These are phyloP conservation scores for Peromyscus maniculatus DNA, from an alignment of 2,113 vertebrate genomes.

Conservation along the genomic window DNA sequence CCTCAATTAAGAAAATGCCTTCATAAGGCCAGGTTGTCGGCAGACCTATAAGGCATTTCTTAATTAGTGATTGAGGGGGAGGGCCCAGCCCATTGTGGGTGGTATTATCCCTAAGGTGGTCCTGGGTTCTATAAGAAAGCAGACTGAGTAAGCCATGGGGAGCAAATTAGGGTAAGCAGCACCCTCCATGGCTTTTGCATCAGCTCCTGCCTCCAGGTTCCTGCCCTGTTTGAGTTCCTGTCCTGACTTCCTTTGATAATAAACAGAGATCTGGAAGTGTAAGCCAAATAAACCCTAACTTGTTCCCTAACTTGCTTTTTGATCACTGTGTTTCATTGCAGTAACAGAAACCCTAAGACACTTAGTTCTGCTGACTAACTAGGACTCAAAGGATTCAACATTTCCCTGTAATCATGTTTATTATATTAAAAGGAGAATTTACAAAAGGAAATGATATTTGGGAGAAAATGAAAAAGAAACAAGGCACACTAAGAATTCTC, in stretches of 20 bases:
- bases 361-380: not conserved
- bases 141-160: not conserved
- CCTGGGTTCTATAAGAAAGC: not conserved
- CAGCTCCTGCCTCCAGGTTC: not conserved
- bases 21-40: not conserved
- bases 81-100: not conserved
- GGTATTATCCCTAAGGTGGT: not conserved
- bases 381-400: not conserved
- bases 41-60: not conserved
- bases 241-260: not conserved
- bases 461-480: not conserved
- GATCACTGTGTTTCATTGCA: not conserved
- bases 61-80: not conserved
- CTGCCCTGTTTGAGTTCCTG: not conserved
- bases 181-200: not conserved
- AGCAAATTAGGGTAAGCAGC: not conserved
- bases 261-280: not conserved
- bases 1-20: not conserved
- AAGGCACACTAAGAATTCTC: not conserved
- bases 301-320: not conserved
- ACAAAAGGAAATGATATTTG: not conserved
- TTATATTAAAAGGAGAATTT: not conserved
- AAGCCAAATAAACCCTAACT: not conserved
- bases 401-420: not conserved
- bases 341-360: not conserved